phyloP scores from a whole-genome alignment of 2,888 invertebrate genomes.

The Epinotia brunnichana region DNA sequence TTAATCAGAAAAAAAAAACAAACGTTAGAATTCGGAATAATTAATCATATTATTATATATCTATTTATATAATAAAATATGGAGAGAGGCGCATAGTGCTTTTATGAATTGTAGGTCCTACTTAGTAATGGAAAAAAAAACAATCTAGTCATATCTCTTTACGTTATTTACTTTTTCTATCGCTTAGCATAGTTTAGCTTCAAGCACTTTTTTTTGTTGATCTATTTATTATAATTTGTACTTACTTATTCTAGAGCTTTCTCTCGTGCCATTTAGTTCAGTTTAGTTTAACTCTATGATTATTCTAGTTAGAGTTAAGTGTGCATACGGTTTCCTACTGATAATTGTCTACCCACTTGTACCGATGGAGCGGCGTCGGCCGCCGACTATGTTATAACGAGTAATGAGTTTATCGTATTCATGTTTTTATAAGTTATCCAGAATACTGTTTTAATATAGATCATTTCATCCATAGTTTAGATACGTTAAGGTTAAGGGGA shows the following conservation, averaged over 20 bases:
- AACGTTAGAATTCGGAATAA: constrained; percentile 78
- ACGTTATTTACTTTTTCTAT: constrained; percentile 78
- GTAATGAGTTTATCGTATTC: constrained; percentile 45
- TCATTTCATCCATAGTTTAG: constrained; percentile 50
- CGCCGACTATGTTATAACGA: constrained; percentile 32
- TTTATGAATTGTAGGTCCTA: constrained; percentile 81
- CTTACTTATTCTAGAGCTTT: constrained; percentile 49
- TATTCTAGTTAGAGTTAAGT: constrained; percentile 39
- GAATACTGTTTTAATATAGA: constrained; percentile 72
- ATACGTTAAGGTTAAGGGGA: constrained; percentile 56
- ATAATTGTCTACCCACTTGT: constrained; percentile 31
- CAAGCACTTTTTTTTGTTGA: constrained; percentile 73
- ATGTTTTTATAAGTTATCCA: constrained; percentile 81
- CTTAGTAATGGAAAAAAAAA: constrained; percentile 77
- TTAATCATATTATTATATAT: constrained; percentile 78
- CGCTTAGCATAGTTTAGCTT: constrained; percentile 84
- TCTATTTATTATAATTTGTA: constrained; percentile 56
- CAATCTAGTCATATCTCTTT: constrained; percentile 83
- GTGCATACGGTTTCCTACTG: constrained; percentile 36
- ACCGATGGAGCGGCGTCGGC: constrained; percentile 16
- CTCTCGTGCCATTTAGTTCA: constrained; percentile 42
- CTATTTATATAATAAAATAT: constrained; percentile 82
- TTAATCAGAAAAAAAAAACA: constrained; percentile 75
- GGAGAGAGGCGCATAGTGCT: constrained; percentile 83
- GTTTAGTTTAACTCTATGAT: constrained; percentile 35